Evolutionary conservation across 2,888 invertebrate genomes (phyloP).

Genomic region (Orthosia gothica): DNA sequence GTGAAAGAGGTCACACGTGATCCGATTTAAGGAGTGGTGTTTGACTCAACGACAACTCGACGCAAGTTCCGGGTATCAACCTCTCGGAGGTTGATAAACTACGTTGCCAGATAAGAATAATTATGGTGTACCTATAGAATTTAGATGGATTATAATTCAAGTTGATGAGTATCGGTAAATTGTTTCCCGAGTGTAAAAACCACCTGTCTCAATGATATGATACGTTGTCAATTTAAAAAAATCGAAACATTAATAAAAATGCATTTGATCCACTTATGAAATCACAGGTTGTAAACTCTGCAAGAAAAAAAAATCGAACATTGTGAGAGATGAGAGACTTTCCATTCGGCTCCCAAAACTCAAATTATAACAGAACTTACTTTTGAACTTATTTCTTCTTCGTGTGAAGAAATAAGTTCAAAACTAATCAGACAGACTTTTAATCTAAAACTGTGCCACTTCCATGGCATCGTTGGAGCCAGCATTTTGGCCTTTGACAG

Average conservation of each 20-base stretch:
- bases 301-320: too few species aligned
- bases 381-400: too few species aligned
- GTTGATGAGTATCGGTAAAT: not conserved
- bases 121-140: conserved; percentile 8
- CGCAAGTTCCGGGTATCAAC: conserved; percentile 55
- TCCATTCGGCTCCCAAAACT: too few species aligned
- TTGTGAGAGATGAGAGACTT: too few species aligned
- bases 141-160: not conserved
- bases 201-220: not conserved
- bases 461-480: too few species aligned
- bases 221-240: not conserved
- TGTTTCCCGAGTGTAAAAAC: not conserved
- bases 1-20: conserved; percentile 59
- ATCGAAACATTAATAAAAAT: not conserved
- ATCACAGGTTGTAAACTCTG: not conserved
- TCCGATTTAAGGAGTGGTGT: conserved; percentile 27
- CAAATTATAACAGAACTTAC: too few species aligned
- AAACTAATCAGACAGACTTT: too few species aligned
- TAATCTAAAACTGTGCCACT: too few species aligned
- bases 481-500: too few species aligned
- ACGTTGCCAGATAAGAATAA: conserved; percentile 7
- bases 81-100: not conserved
- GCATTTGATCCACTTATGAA: not conserved
- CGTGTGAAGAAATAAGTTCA: too few species aligned
- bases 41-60: too few species aligned